Evolutionary conservation across 2,797 vertebrate genomes (phyloP).

Genomic region (Peromyscus aztecus): DNA sequence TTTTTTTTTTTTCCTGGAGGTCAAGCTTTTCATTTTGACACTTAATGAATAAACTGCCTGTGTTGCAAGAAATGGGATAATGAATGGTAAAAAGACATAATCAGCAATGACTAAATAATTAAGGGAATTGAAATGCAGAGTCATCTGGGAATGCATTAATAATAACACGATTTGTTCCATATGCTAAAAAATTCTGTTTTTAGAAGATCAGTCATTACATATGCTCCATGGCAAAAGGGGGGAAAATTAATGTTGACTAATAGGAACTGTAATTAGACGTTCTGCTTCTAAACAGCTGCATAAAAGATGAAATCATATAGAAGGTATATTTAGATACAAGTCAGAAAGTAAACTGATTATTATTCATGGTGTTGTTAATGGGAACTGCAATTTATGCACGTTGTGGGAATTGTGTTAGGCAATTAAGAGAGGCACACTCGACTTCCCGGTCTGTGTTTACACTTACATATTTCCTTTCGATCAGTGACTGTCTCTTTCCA

Average conservation of each 20-base stretch:
- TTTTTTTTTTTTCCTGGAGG: conserved; percentile 85
- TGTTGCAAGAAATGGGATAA: conserved; percentile 89
- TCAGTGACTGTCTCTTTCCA: conserved; percentile 75
- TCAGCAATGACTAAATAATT: conserved; percentile 92
- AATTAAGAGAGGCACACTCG: conserved; percentile 89
- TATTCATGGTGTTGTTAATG: conserved; percentile 91
- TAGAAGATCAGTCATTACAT: conserved; percentile 89
- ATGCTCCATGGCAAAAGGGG: conserved; percentile 84
- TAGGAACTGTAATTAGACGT: conserved; percentile 91
- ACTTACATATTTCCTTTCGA: conserved; percentile 85
- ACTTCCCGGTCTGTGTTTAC: conserved; percentile 87
- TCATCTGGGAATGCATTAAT: conserved; percentile 91
- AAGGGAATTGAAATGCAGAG: conserved; percentile 90
- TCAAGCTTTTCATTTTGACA: conserved; percentile 89
- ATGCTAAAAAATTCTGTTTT: conserved; percentile 90
- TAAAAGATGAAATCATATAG: conserved; percentile 93
- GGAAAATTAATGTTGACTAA: conserved; percentile 88
- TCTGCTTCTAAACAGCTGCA: conserved; percentile 92
- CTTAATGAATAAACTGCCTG: conserved; percentile 90
- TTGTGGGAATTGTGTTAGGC: conserved; percentile 88
- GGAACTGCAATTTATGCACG: conserved; percentile 90
- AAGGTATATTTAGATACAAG: conserved; percentile 91
- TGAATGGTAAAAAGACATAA: conserved; percentile 92
- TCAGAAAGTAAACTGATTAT: conserved; percentile 91
- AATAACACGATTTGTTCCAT: conserved; percentile 90